A percentile compares a stretch with the other conserved stretches of the same genome.
Evolutionary conservation across 2,797 vertebrate species (phyloP).

Genomic region (Avahi laniger): DNA sequence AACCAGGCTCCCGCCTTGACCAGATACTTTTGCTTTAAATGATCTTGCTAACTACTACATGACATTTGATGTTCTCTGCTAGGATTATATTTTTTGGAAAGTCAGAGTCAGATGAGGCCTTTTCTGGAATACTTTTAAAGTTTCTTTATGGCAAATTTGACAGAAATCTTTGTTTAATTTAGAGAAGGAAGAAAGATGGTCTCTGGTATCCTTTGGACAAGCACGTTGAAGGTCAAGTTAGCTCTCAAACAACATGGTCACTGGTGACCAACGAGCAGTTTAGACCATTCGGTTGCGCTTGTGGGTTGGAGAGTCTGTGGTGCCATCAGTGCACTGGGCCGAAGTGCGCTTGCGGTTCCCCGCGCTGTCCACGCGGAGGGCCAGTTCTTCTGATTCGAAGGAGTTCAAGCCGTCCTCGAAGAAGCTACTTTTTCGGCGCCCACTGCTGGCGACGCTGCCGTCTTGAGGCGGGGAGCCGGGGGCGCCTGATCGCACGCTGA

Average conservation of each 20-base stretch:
- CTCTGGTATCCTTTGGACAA: conserved; percentile 81
- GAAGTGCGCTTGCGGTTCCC: conserved; percentile 96
- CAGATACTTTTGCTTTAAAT: conserved; percentile 83
- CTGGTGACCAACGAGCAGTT: conserved; percentile 81
- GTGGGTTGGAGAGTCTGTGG: conserved; percentile 95
- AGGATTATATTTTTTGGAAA: neutral
- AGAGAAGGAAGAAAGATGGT: neutral
- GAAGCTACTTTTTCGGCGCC: conserved; percentile 92
- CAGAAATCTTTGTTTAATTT: conserved; percentile 58
- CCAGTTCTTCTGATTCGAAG: conserved; percentile 97
- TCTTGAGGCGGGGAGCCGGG: conserved; percentile 95
- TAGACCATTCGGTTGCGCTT: conserved; percentile 99
- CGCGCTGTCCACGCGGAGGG: conserved; percentile 93
- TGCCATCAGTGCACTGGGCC: conserved; percentile 93
- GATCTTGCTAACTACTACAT: conserved; percentile 85
- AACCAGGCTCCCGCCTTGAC: conserved; percentile 78
- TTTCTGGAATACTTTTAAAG: conserved; percentile 26
- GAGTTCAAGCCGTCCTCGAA: conserved; percentile 96
- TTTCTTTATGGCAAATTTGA: conserved; percentile 45
- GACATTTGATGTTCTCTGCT: neutral
- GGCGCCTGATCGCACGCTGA: conserved; percentile 93
- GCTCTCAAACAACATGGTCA: conserved; percentile 90
- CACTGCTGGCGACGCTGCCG: conserved; percentile 89
- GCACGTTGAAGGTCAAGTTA: conserved; percentile 88
- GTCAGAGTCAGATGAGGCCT: conserved; percentile 43